Base-by-base conservation (phyloP, 2,113 vertebrate genomes). In the Python bivittatus region DNA sequence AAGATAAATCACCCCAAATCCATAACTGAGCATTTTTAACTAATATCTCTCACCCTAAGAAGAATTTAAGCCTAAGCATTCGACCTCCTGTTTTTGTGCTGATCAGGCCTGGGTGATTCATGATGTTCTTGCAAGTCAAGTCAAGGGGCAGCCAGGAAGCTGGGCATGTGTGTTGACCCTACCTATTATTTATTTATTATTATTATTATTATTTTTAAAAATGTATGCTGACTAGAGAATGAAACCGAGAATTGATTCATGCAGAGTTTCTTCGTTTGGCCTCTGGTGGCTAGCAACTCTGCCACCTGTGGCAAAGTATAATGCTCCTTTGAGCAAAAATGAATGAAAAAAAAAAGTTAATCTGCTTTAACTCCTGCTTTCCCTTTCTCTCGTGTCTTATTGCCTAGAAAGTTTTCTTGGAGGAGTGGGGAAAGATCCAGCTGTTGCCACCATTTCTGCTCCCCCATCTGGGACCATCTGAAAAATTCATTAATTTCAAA, bases 401-500 rank as follows among this genome's bases (percentile, higher is more conserved):
- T 33, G 38, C 22, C 20, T 79, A 38, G 94, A 96, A 72, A 94
- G 85, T 94, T 95, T 91, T 94, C 92, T 96, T 23, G 95, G 95
- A 95, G 92, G 94, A 91, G 12, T 33, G 53, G 38, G 72, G 68
- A 17, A 5, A 0, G 56, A 87, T 90, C 92, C 92, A 89, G 90
- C 94, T 93, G 44, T 94, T 95, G 95, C 94, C 92, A 38, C 96
- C 95, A 89, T 94, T 93, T 94, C 94, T 38, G 8, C 12, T 13
- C 29, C 22, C 94, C 91, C 94, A 95, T 95, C 96, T 96, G 91
- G 95, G 94, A 94, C 95, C 93, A 61, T 96, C 96, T 95, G 95
- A 96, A 96, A 97, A 96, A 97, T 97, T 96, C 95, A 96, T 96
- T 96, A 95, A 68, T 96, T 94, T 96, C 91, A 94, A 95, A 96